Evolutionary conservation across 2,113 vertebrate species (phyloP), one percentile per base, ranked within the genome.

Genomic region (Gila orcuttii): DNA sequence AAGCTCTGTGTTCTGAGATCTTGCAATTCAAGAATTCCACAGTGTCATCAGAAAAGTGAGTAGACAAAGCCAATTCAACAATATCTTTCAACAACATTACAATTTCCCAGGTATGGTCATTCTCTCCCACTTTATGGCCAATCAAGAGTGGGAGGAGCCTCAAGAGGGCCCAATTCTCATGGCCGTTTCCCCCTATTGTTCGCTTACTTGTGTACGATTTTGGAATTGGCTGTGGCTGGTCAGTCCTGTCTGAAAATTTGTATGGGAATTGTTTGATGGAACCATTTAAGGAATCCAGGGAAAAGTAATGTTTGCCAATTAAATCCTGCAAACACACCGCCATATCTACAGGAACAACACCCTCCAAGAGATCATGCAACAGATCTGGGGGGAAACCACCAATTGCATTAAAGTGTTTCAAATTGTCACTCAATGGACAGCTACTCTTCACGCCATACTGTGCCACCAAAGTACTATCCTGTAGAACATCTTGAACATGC

Each of bases 221-320:
- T 66, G 62, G 64, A 68, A 68, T 68, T 15, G 64, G 64, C 64
- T 68, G 64, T 68, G 64, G 64, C 64, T 68, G 64, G 13, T 68
- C 64, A 68, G 28, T 68, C 64, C 64, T 68, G 12, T 68, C 64
- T 68, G 25, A 68, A 68, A 68, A 33, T 33, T 33, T 33, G 33
- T 33, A 33, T 33, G 33, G 33, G 33, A 68, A 68, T 68, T 33
- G 12, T 68, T 68, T 33, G 28, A 31, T 68, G 64, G 64, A 12
- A 68, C 13, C 12, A 68, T 68, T 31, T 33, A 68, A 15, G 25
- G 5, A 33, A 13, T 68, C 64, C 28, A 68, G 28, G 64, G 25
- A 68, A 68, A 68, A 68, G 28, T 68, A 33, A 33, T 33, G 28
- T 68, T 68, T 68, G 64, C 64, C 64, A 68, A 68, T 68, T 68